Evolutionary conservation across 2,113 vertebrate genomes (phyloP), one percentile per base, ranked within the genome.

Genomic region (Zosterops japonicus): DNA sequence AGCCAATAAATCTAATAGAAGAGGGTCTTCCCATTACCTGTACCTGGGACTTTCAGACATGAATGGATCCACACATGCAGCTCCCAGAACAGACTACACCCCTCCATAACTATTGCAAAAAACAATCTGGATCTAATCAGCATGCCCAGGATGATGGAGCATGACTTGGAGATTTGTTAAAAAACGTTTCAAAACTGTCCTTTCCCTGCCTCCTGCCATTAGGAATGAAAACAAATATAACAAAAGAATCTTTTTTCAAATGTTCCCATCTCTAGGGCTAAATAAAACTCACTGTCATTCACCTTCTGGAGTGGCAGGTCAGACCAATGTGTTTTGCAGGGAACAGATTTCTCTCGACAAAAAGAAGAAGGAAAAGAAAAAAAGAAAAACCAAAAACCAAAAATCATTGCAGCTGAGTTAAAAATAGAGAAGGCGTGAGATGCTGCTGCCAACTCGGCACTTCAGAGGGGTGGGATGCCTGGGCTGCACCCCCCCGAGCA

Each of bases 261-360:
- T 60, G 83, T 88, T 87, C 82, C 92, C 70, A 93, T 96, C 29
- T 5, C 78, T 55, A 91, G 70, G 82, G 91, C 96, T 97, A 97
- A 98, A 96, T 96, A 97, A 97, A 97, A 93, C 97, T 97, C 83
- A 97, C 96, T 97, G 97, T 94, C 96, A 97, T 96, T 97, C 93
- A 96, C 94, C 95, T 97, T 96, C 97, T 94, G 95, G 95, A 96
- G 85, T 63, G 41, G 83, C 90, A 93, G 95, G 96, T 91, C 96
- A 91, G 87, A 93, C 83, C 22, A 27, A 92, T 25, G 49, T 0
- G 0, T 95, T 91, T 74, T 49, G 82, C 52, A 78, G 60, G 65
- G 44, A 95, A 83, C 53, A 94, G 82, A 94, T 94, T 85, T 83
- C 72, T 87, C 69, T 72, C 77, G 49, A 67, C 1, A 64, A 44